These are phyloP conservation scores for Xerus inauris DNA, from an alignment of 2,113 vertebrate species.

Conservation along the genomic window DNA sequence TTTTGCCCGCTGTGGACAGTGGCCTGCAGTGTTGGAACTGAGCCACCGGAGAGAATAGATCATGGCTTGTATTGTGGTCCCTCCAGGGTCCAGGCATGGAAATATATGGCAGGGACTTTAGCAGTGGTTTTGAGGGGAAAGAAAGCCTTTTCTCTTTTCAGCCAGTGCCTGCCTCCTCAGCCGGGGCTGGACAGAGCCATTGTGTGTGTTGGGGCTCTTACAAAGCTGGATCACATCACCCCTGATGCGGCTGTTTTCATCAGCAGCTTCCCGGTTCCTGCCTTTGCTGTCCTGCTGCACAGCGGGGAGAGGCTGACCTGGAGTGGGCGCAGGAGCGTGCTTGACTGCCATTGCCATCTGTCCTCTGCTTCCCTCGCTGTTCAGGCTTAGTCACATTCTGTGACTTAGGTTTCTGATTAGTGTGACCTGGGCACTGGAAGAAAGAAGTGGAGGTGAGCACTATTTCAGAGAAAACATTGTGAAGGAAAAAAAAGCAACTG, in stretches of 20 bases:
- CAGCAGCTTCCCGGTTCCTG: neutral
- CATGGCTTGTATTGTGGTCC: neutral
- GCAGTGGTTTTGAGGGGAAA: neutral
- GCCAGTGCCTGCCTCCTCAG: neutral
- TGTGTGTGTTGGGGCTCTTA: neutral
- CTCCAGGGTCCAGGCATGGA: neutral
- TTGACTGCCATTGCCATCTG: neutral
- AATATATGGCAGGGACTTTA: neutral
- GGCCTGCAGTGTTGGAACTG: neutral
- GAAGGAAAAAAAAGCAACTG: neutral
- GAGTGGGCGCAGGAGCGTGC: neutral
- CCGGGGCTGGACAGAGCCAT: neutral
- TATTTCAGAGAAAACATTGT: neutral
- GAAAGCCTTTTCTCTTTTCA: neutral
- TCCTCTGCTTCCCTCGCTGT: neutral
- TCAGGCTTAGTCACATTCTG: neutral
- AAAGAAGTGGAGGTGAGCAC: neutral
- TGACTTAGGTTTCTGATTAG: neutral
- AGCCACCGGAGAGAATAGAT: neutral
- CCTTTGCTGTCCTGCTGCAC: constrained; percentile 12
- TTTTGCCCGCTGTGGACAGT: neutral
- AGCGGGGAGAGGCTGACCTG: neutral
- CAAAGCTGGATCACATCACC: constrained; percentile 3
- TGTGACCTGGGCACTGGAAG: neutral
- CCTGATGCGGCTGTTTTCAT: neutral